Base-by-base conservation (phyloP, 2,113 vertebrate species). In the Oreotrochilus melanogaster region DNA sequence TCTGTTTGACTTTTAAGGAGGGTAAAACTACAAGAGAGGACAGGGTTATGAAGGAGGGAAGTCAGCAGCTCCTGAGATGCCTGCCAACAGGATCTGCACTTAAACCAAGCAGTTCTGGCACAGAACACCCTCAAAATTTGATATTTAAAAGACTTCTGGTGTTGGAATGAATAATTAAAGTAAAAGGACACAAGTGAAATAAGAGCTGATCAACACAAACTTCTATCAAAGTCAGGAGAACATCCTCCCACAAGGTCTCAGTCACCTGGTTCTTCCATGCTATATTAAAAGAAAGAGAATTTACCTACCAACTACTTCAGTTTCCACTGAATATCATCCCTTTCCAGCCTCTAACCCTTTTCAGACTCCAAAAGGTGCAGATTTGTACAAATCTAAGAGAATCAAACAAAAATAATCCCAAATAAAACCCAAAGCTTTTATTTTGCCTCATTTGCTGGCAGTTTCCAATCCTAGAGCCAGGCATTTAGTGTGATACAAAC, bases 31-130 rank as follows among this genome's bases (percentile, higher is more conserved):
- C 62, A 88, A 86, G 70, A 73, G 50, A 85, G 24, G 66, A 93
- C 4, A 0, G 51, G 85, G 74, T 69, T 95, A 78, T 2, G 21
- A 92, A 85, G 45, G 27, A 93, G 71, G 62, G 53, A 93, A 93
- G 73, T 89, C 80, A 95, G 75, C 73, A 91, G 81, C 66, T 92
- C 50, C 66, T 2, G 24, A 86, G 78, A 82, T 12, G 89, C 74
- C 81, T 95, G 96, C 89, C 91, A 95, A 92, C 33, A 95, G 60
- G 58, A 95, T 92, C 58, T 79, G 78, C 62, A 24, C 51, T 93
- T 82, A 88, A 92, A 88, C 78, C 37, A 3, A 79, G 48, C 16
- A 65, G 66, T 92, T 95, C 47, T 95, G 95, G 93, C 92, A 95
- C 47, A 72, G 87, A 92, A 94, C 7, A 47, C 24, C 33, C 88